phyloP scores from a whole-genome alignment of 2,797 vertebrate species.

The Propithecus perrieri region DNA sequence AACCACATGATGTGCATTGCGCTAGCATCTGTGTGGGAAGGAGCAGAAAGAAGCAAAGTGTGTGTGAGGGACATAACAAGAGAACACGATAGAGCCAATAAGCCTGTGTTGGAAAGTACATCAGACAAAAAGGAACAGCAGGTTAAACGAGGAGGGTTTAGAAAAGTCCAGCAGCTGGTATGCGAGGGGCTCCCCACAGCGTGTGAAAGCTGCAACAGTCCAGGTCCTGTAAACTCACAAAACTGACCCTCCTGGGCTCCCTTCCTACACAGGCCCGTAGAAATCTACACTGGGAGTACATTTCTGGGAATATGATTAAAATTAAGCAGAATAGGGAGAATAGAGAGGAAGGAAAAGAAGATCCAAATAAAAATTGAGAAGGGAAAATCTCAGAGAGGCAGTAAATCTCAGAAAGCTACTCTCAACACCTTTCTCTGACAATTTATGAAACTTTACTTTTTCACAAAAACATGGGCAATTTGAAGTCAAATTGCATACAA shows the following conservation, averaged over 20 bases:
- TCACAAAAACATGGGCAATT: neutral
- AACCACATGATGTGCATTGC: neutral
- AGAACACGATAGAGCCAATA: neutral
- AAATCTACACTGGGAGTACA: neutral
- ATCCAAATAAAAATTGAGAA: neutral
- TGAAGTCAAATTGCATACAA: neutral
- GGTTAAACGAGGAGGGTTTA: neutral
- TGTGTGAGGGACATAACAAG: neutral
- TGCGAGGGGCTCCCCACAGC: rapidly evolving
- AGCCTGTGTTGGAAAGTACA: neutral
- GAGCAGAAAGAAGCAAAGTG: neutral
- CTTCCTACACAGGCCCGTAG: neutral
- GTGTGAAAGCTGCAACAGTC: neutral
- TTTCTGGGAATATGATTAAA: neutral
- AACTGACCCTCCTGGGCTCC: too few relatives aligned
- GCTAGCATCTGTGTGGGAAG: neutral
- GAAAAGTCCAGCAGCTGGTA: neutral
- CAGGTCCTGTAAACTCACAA: neutral
- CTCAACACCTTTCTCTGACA: neutral
- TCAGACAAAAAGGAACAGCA: neutral
- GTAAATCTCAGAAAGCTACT: neutral
- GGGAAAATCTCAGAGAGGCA: neutral
- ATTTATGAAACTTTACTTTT: neutral
- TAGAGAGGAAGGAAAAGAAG: neutral
- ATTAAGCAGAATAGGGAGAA: neutral